Base-by-base conservation (phyloP, 2,888 invertebrate species). In the Conus canariensis region DNA sequence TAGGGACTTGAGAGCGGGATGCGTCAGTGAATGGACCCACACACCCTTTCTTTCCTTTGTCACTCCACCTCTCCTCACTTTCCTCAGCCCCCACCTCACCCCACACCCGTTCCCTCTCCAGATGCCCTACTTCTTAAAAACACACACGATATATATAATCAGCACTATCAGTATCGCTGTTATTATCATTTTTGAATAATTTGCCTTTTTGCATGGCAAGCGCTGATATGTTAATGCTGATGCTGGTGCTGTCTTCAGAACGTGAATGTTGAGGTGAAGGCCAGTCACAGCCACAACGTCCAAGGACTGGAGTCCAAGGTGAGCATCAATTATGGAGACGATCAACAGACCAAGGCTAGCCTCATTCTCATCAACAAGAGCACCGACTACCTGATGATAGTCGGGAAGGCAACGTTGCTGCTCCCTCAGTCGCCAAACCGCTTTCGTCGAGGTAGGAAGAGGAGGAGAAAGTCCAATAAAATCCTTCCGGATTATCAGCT, bases 401-500 rank as follows among this genome's bases (percentile, higher is more conserved):
- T 80, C 6, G 90, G 90, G 0, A 86, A 59, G 10, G 86, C 85
- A 8, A 67, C 19, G 5, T 56, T 90, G 2, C 8, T 12, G 10
- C 88, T 19, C 25, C 59, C 85, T 82, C 70, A 30, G 25, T 88
- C 64, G 70, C 64, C 25, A 87, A 89, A 85, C 87, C 74, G 67
- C 25, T 64, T 8, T 5, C 25, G 9, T 74, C 45, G 25, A 60
- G 58, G 60, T 22, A 91, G 90, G 56, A 83, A 90, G 16, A 88
- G 91, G 59, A 89, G 91, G 45, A 93, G 91, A 12, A 64, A 10
- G 64, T 92, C 92, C 77, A 82, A 80, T 9, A 91, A 91, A 16
- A 92, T 89, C 30, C 91, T 91, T 74, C 91, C 90, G 58, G 91
- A 91, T 30, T 59, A 94, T 8, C 90, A 92, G 12, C 92, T 93